Evolutionary conservation across 2,888 invertebrate species (phyloP), one percentile per base, ranked within the genome.

Genomic region (Rhamnusium bicolor): DNA sequence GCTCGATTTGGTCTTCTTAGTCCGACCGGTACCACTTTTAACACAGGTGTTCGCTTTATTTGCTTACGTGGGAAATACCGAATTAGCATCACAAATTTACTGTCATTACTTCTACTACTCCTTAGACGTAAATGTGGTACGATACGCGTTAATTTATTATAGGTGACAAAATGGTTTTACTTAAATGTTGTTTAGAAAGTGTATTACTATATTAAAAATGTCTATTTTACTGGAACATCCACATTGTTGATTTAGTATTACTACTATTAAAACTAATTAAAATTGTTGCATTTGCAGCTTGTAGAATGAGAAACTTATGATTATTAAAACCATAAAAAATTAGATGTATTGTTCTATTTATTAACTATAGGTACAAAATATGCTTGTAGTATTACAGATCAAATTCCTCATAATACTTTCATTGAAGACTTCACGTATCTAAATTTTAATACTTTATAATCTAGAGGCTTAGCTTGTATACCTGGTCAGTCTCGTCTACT

Each of bases 41-140:
- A 71, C 76, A 80, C 80, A 79, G 80, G 79, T 79, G 80, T 80
- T 78, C 78, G 65, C 69, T 72, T 73, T 70, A 73, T 77, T 73
- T 79, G 70, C 72, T 63, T 72, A 74, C 74, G 74, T 73, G 72
- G 76, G 75, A 76, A 80, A 76, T 75, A 29, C 51, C 16, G 29
- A 72, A 78, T 79, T 78, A 77, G 75, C 72, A 79, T 74, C 63
- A 75, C 79, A 79, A 78, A 78, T 79, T 71, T 74, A 40, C 67
- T 62, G 70, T 70, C 71, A 68, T 60, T 72, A 75, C 72, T 53
- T 51, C n/a, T 53, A 65, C 53, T 29, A 51, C 32, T 29, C 19
- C 51, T 53, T 19, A 29, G 21, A 58, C 49, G 61, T 46, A 40
- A 49, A 54, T 19, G 18, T 24, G 16, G 46, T 51, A 29, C 27